Conservation (phyloP, 2,797 vertebrate genomes). For the Stomatorhinus walkeri region DNA sequence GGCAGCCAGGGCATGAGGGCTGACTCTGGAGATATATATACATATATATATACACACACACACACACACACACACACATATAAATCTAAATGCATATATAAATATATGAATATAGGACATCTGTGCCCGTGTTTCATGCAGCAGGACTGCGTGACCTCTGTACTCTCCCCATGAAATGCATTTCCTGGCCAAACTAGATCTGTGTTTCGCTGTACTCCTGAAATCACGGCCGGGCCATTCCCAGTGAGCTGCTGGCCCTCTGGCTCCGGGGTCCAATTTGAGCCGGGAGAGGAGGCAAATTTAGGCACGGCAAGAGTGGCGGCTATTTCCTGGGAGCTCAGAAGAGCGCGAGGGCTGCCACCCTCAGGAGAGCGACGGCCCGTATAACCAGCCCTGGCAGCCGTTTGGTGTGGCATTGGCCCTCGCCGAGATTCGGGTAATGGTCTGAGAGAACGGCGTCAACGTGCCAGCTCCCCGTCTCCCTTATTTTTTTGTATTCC, state of each 20-base stretch:
- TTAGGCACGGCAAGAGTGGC: constrained; percentile 38
- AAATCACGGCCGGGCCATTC: not conserved
- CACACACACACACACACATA: not conserved
- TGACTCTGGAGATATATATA: not conserved
- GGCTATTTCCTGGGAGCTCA: constrained; percentile 2
- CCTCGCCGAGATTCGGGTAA: constrained; percentile 24
- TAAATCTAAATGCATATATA: not conserved
- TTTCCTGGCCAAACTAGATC: not conserved
- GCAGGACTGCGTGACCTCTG: not conserved
- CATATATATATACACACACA: not conserved
- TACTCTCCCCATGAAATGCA: not conserved
- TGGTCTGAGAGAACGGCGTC: constrained; percentile 29
- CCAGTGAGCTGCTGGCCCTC: not conserved
- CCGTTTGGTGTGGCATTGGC: constrained; percentile 22
- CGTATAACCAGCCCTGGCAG: constrained; percentile 17
- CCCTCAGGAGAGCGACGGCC: constrained; percentile 20
- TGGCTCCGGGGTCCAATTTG: constrained; percentile 33
- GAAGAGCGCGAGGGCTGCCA: constrained; percentile 13
- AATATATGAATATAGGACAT: not conserved
- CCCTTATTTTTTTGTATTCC: constrained; percentile 32
- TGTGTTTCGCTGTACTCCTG: not conserved
- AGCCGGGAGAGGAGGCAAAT: constrained; percentile 40
- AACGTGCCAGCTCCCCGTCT: constrained; percentile 31
- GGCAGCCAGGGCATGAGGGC: not conserved
- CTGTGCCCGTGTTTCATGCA: not conserved